phyloP scores from a whole-genome alignment of 2,797 vertebrate genomes.

The Tenualosa thibaudeaui region DNA sequence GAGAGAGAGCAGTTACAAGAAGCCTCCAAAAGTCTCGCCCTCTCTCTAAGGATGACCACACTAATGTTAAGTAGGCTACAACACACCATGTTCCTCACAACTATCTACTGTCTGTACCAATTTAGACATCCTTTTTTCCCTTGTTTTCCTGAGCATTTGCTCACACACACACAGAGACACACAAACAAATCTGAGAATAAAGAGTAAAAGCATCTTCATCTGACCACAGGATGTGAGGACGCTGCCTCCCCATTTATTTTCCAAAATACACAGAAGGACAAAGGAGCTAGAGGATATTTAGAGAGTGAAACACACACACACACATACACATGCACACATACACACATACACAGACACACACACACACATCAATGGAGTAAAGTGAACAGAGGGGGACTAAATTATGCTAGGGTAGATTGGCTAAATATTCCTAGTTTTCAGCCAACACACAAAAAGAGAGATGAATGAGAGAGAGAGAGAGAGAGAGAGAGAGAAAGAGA shows the following conservation, averaged over 20 bases:
- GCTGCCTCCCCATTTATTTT: constrained; percentile 4
- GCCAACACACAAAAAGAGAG: neutral
- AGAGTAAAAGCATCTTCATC: constrained; percentile 10
- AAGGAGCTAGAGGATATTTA: constrained; percentile 41
- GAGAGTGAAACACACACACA: neutral
- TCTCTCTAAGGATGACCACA: neutral
- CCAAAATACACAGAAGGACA: constrained; percentile 16
- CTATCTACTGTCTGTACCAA: neutral
- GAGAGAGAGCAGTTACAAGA: neutral
- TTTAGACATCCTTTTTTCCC: neutral
- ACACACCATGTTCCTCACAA: neutral
- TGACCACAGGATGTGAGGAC: constrained; percentile 12
- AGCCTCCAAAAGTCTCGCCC: neutral
- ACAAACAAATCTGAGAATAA: constrained; percentile 11
- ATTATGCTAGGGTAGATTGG: constrained; percentile 38
- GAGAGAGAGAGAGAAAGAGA: neutral
- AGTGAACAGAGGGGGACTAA: neutral
- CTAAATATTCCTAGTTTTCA: neutral
- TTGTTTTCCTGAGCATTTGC: too few relatives aligned
- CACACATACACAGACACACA: neutral
- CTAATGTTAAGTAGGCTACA: neutral
- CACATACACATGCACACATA: too few relatives aligned
- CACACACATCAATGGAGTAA: neutral
- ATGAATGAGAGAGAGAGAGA: neutral
- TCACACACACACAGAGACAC: neutral